These are phyloP conservation scores for Mythimna albipuncta DNA, from an alignment of 2,888 invertebrate species.

Conservation along the genomic window DNA sequence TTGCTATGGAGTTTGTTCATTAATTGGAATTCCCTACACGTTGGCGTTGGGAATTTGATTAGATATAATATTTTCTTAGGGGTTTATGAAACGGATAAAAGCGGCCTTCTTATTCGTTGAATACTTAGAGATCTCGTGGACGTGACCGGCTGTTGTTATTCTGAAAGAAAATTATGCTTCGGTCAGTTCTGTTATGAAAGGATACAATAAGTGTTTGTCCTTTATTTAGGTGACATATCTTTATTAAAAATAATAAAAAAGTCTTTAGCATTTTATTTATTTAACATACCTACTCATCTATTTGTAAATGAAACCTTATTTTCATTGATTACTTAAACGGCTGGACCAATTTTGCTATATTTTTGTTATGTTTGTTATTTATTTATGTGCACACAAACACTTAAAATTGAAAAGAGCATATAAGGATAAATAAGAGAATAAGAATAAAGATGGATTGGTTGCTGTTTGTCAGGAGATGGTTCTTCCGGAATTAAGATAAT, in stretches of 20 bases:
- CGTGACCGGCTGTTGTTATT: slow-evolving; percentile 33
- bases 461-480: no score
- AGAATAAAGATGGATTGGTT: no score
- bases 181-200: slow-evolving; percentile 17
- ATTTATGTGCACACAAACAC: no score
- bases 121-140: slow-evolving; percentile 37
- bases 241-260: not conserved
- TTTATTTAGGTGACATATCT: slow-evolving; percentile 2
- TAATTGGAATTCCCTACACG: slow-evolving; percentile 50
- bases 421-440: no score
- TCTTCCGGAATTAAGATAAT: no score
- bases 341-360: no score
- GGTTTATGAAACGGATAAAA: slow-evolving; percentile 35
- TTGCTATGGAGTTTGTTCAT: slow-evolving; percentile 12
- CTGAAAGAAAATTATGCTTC: slow-evolving; percentile 12
- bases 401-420: no score
- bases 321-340: no score
- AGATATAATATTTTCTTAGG: slow-evolving; percentile 39
- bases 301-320: no score
- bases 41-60: slow-evolving; percentile 46
- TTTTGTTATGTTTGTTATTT: no score
- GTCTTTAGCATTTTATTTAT: no score
- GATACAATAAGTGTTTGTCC: not conserved
- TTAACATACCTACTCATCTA: no score
- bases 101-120: slow-evolving; percentile 17